These are phyloP conservation scores for Pelodiscus sinensis DNA, from an alignment of 2,113 vertebrate species.

Conservation along the genomic window DNA sequence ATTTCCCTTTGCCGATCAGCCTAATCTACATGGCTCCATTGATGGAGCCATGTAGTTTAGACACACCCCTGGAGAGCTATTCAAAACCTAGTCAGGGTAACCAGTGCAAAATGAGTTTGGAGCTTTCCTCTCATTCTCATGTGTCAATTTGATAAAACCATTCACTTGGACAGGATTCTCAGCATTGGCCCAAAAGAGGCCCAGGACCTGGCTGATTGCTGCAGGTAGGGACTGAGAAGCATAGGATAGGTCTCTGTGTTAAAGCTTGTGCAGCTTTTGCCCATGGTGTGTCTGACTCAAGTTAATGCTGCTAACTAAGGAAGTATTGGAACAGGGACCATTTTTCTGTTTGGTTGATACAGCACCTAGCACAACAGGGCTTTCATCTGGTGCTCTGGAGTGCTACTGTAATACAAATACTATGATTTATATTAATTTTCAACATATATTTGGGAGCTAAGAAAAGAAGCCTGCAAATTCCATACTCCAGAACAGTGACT, in stretches of 20 bases:
- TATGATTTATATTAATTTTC: not conserved
- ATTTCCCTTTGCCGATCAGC: too few relatives aligned
- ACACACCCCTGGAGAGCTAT: not conserved
- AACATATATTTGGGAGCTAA: not conserved
- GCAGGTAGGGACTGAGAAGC: not conserved
- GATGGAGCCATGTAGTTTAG: too few relatives aligned
- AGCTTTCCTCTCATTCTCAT: fast-evolving
- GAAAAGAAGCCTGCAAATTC: not conserved
- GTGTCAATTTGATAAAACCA: not conserved
- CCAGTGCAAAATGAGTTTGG: fast-evolving
- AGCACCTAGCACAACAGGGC: not conserved
- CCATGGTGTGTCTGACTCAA: fast-evolving
- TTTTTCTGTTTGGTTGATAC: not conserved
- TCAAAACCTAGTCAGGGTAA: fast-evolving
- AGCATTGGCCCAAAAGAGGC: not conserved
- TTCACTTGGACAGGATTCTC: not conserved
- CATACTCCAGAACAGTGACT: not conserved
- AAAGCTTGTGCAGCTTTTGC: not conserved
- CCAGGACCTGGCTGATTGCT: fast-evolving
- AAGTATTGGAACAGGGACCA: not conserved
- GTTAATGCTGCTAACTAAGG: not conserved
- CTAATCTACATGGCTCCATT: too few relatives aligned
- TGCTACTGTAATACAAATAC: not conserved
- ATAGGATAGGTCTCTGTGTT: fast-evolving
- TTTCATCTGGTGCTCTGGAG: not conserved